Evolutionary conservation across 2,888 invertebrate species (phyloP).

Genomic region (Heliconius ethilla): DNA sequence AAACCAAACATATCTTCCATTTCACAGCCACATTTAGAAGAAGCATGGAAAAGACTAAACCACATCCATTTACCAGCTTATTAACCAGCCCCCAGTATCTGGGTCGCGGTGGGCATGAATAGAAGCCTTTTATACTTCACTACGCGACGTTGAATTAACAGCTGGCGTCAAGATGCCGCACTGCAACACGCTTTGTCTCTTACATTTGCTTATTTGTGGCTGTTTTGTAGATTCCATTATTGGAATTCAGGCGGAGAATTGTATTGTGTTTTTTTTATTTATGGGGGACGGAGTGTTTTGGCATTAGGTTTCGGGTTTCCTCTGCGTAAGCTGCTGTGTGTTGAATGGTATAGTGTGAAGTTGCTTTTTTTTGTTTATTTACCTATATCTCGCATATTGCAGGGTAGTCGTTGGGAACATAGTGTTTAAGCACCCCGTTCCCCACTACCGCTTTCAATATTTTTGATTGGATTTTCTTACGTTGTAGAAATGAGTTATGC

Average conservation of each 20-base stretch:
- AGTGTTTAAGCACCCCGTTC: not conserved
- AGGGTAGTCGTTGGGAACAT: not conserved
- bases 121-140: slow-evolving; percentile 59
- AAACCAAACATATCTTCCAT: not conserved
- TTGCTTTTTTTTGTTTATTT: too few species aligned
- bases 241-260: slow-evolving; percentile 8
- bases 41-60: slow-evolving; percentile 22
- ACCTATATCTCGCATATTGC: not conserved
- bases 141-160: slow-evolving; percentile 63
- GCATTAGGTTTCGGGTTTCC: not conserved
- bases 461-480: too few species aligned
- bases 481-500: too few species aligned
- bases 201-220: slow-evolving; percentile 37
- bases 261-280: not conserved
- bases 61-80: slow-evolving; percentile 42
- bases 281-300: not conserved
- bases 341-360: too few species aligned
- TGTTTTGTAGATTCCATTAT: slow-evolving; percentile 29
- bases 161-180: slow-evolving; percentile 52
- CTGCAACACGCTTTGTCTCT: slow-evolving; percentile 37
- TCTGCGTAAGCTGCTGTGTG: too few species aligned
- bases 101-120: slow-evolving; percentile 58
- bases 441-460: too few species aligned
- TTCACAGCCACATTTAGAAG: slow-evolving; percentile 3
- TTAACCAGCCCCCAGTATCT: slow-evolving; percentile 51